phyloP scores from a whole-genome alignment of 2,888 invertebrate genomes.

The Sminthurides aquaticus region DNA sequence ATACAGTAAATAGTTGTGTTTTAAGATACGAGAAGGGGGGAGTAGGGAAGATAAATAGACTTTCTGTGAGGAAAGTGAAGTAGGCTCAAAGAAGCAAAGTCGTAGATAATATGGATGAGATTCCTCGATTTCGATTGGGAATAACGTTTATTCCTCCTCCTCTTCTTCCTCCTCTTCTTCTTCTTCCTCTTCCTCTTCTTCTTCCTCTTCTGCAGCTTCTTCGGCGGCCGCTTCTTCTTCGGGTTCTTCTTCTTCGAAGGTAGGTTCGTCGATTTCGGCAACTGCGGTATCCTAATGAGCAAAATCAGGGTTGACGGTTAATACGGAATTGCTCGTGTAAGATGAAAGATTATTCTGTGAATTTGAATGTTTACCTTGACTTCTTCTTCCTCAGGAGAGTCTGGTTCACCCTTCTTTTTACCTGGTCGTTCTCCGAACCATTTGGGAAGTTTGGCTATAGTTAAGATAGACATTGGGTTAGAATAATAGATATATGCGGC shows the following conservation, averaged over 20 bases:
- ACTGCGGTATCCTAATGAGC: constrained; percentile 18
- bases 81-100: no score
- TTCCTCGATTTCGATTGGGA: no score
- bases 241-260: constrained; percentile 26
- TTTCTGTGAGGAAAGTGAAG: no score
- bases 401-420: constrained; percentile 80
- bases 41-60: no score
- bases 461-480: constrained; percentile 33
- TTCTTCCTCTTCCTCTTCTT: constrained; percentile 63
- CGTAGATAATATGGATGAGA: no score
- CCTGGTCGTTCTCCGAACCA: constrained; percentile 94
- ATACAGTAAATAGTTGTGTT: no score
- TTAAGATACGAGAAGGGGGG: no score
- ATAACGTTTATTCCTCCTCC: constrained; percentile 54
- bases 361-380: constrained; percentile 62
- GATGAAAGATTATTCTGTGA: no score
- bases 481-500: no score
- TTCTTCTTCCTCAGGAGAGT: constrained; percentile 85
- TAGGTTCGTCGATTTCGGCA: constrained; percentile 25
- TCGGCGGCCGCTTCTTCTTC: constrained; percentile 38
- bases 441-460: constrained; percentile 78
- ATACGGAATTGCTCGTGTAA: no score
- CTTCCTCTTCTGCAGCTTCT: constrained; percentile 57
- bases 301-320: no score
- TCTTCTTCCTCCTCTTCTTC: constrained; percentile 59